Evolutionary conservation across 2,797 vertebrate genomes (phyloP).

Genomic region (Sebastolobus altivelis): DNA sequence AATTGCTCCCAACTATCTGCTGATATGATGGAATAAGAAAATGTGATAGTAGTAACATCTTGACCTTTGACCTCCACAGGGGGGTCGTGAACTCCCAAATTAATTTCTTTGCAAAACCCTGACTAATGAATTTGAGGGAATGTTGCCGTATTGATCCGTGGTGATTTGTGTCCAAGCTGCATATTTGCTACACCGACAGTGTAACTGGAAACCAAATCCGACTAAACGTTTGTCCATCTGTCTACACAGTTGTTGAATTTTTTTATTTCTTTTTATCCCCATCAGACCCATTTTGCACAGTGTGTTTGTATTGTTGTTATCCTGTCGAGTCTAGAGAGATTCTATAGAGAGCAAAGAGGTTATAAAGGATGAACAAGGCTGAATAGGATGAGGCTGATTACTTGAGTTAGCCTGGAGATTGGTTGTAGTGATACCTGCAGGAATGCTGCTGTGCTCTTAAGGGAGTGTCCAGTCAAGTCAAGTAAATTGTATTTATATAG

Average conservation of each 20-base stretch:
- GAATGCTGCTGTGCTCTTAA: neutral
- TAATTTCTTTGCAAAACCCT: neutral
- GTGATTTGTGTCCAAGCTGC: no score
- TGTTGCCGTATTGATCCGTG: no score
- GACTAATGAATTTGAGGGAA: neutral
- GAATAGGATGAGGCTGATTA: neutral
- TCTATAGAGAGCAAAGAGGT: neutral
- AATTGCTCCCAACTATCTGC: neutral
- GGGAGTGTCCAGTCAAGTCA: neutral
- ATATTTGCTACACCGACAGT: no score
- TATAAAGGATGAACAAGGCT: neutral
- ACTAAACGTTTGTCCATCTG: no score
- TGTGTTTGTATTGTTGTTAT: no score
- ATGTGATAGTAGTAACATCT: constrained; percentile 4
- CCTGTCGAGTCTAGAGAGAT: neutral
- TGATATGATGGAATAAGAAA: neutral
- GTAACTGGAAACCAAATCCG: no score
- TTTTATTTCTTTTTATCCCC: no score
- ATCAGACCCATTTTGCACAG: no score
- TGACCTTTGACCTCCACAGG: constrained; percentile 21
- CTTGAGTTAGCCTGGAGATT: neutral
- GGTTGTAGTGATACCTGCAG: neutral
- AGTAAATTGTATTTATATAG: neutral
- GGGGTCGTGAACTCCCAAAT: neutral
- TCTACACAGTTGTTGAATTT: no score